Evolutionary conservation across 2,888 invertebrate genomes (phyloP).

Genomic region (Halictus ligatus): DNA sequence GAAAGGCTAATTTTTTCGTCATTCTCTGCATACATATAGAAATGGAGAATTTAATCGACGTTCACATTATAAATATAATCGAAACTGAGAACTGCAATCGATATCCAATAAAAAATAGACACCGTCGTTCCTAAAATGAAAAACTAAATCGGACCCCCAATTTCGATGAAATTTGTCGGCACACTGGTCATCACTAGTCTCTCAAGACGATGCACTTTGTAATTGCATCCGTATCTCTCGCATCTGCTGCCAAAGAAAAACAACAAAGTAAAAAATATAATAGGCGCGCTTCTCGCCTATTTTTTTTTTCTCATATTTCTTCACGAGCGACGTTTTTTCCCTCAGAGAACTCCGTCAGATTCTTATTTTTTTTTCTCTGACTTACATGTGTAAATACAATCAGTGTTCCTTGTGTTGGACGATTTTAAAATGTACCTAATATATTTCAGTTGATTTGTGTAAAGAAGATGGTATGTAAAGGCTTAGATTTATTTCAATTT

Average conservation of each 20-base stretch:
- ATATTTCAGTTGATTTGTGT: slow-evolving; percentile 83
- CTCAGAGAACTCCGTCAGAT: neutral
- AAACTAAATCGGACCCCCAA: no score
- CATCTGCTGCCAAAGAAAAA: slow-evolving; percentile 73
- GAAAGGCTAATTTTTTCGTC: neutral
- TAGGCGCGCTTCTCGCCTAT: neutral
- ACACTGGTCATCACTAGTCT: slow-evolving; percentile 6
- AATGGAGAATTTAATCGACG: neutral
- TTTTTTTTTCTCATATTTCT: neutral
- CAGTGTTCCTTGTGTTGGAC: slow-evolving; percentile 56
- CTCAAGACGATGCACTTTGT: neutral
- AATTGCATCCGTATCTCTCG: slow-evolving; percentile 33
- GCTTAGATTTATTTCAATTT: slow-evolving; percentile 78
- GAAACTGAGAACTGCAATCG: neutral
- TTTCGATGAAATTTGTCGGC: slow-evolving; percentile 23
- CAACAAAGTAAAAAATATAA: neutral
- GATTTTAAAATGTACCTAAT: slow-evolving; percentile 80
- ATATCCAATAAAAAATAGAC: no score
- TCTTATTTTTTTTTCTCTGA: neutral
- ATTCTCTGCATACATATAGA: neutral
- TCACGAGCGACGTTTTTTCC: neutral
- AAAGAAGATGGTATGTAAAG: slow-evolving; percentile 83
- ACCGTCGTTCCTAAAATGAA: no score
- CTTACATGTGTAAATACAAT: slow-evolving; percentile 49
- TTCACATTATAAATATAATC: neutral